Evolutionary conservation across 2,888 invertebrate species (phyloP), one percentile per base, ranked within the genome.

Genomic region (Minunthozetes semirufus): DNA sequence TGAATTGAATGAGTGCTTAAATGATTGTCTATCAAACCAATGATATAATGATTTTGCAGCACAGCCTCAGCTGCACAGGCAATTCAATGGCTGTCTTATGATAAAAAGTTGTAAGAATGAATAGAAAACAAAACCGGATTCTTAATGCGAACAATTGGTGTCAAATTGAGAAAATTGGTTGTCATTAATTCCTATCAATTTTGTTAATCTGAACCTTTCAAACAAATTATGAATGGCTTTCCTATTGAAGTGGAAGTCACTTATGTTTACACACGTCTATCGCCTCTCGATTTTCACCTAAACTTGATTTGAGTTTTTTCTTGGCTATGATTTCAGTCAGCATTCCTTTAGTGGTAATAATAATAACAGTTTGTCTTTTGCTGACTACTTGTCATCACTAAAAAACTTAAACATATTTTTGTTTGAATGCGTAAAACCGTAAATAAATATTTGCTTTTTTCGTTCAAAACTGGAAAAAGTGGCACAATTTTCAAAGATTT

Each of bases 381-480:
- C n/a, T 25, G n/a, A 66, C 33, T 33, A 5, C 6, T 19, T 66
- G 33, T 66, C 38, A 25, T 66, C 66, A 66, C 66, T 33, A 11
- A 66, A 38, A 27, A 25, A 27, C 6, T 29, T 13, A 38, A 66
- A 63, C 29, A 29, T 15, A 63, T 63, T 66, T 13, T 38, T 15
- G 9, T 8, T 38, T 66, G 19, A 66, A 38, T 66, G n/a, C 61
- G 66, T 66, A 66, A 66, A 17, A n/a, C 66, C 66, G 33, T 38
- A 66, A 66, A 66, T 66, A 66, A 66, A 66, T 66, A 66, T 66
- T 66, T 66, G 66, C 66, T 59, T 33, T 66, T 38, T 66, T 38
- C n/a, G 6, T 38, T 6, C 17, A 66, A 66, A 38, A n/a, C 33
- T 66, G 38, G 38, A 66, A 66, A 66, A 66, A 33, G 66, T 66